phyloP scores from a whole-genome alignment of 2,888 invertebrate genomes.

The Ophion ventricosus region DNA sequence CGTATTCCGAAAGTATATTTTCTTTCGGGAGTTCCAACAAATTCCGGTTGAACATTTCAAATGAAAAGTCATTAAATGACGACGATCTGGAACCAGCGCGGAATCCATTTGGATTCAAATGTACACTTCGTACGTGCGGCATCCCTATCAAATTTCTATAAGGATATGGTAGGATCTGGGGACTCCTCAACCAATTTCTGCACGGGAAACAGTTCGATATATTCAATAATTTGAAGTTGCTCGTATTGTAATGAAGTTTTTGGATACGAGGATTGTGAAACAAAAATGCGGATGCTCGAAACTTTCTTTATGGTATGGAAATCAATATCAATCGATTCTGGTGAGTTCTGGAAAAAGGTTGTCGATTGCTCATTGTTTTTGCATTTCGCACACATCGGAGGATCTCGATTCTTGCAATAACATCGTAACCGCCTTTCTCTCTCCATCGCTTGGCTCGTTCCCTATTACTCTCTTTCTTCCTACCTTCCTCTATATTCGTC shows the following conservation, averaged over 20 bases:
- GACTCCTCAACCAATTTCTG: no score
- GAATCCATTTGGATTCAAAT: no score
- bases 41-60: no score
- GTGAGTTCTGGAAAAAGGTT: background rate
- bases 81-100: no score
- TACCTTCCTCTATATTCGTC: background rate
- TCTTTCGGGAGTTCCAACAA: no score
- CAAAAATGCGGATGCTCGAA: background rate
- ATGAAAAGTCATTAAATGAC: no score
- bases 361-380: background rate
- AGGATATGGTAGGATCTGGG: no score
- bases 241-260: background rate
- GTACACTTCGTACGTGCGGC: no score
- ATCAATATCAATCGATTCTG: background rate
- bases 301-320: background rate
- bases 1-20: no score
- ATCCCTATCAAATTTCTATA: no score
- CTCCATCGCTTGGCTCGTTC: background rate
- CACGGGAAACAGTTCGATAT: background rate
- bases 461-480: background rate
- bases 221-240: background rate
- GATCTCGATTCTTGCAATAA: background rate
- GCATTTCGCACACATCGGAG: background rate
- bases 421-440: background rate
- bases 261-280: background rate